Base-by-base conservation (phyloP, 1,140 invertebrate genomes). In the Diorhabda elongata region DNA sequence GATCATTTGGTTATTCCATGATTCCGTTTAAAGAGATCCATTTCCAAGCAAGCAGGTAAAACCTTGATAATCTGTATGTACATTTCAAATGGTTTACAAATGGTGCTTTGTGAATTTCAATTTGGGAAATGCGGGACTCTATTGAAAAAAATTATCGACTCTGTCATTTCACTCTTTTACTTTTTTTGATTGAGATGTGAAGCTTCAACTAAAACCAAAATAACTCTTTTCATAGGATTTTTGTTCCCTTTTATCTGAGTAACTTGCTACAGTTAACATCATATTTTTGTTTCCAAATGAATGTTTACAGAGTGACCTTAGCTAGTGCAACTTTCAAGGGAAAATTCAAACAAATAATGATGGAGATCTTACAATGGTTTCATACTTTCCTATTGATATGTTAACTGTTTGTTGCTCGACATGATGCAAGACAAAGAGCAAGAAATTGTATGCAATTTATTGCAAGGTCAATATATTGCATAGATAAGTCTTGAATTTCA, bases 61-160 rank as follows among this genome's bases (percentile, higher is more conserved):
- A n/a, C 47, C 47, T 52, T n/a, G 47, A 52, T 52, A 52, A 52
- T 52, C 47, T 52, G 47, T 6, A 52, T 52, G 47, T 52, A 52
- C 47, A 3, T 52, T 52, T 52, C 47, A 52, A 52, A 52, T 52
- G 47, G 6, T 52, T 52, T 52, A 52, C 47, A 52, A 52, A 52
- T 52, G 47, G 2, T 52, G 47, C 47, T 52, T 52, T 52, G 47
- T 52, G 47, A 52, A 52, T 52, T 52, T 52, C 47, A 52, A 52
- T 52, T 52, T 52, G 47, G 6, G 47, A 52, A 52, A 52, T 52
- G 47, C 3, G 47, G n/a, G 47, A 2, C n/a, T 52, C 47, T 52
- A 52, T 52, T 52, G 47, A 52, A 52, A 52, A 52, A 52, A 52
- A 52, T 52, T 52, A 52, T 52, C 47, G 47, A 52, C 47, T 52